Evolutionary conservation across 37 sponge, comb jelly and placozoan species (phyloP).

Genomic region (Beroe ovata): DNA sequence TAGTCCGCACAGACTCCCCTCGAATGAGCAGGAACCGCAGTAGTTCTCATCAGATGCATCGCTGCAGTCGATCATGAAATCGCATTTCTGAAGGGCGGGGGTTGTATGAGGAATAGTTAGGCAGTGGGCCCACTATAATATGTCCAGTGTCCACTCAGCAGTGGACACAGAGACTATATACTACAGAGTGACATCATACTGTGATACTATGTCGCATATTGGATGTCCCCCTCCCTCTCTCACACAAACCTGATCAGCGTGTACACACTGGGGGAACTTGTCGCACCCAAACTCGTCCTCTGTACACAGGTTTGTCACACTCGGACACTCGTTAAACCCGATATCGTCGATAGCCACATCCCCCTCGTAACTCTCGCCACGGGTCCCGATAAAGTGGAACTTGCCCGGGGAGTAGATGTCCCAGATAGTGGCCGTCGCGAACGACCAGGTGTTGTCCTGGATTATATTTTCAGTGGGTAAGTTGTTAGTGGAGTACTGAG

Average conservation of each 20-base stretch:
- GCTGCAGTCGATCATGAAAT: constrained; percentile 44
- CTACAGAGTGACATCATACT: no score
- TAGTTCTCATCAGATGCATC: constrained; percentile 58
- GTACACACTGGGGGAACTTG: constrained; percentile 58
- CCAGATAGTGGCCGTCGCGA: constrained; percentile 65
- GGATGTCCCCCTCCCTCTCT: no score
- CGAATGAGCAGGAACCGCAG: constrained; percentile 65
- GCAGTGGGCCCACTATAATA: no score
- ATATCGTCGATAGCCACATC: constrained; percentile 60
- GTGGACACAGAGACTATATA: no score
- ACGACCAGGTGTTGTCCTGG: constrained; percentile 63
- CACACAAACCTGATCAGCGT: constrained; percentile 35
- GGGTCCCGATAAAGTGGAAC: constrained; percentile 50
- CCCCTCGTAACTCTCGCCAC: constrained; percentile 44
- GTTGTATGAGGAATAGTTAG: no score
- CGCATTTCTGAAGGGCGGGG: constrained; percentile 40
- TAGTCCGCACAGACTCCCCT: constrained; percentile 65
- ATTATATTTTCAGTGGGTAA: no score
- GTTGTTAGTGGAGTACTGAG: no score
- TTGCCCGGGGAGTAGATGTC: constrained; percentile 66
- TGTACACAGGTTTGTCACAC: constrained; percentile 37
- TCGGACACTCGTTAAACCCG: constrained; percentile 43
- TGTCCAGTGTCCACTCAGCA: no score
- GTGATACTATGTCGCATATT: no score
- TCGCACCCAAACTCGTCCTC: constrained; percentile 65